These are phyloP conservation scores for Oscheius sp. DNA, from an alignment of 2,888 invertebrate genomes.

Conservation along the genomic window DNA sequence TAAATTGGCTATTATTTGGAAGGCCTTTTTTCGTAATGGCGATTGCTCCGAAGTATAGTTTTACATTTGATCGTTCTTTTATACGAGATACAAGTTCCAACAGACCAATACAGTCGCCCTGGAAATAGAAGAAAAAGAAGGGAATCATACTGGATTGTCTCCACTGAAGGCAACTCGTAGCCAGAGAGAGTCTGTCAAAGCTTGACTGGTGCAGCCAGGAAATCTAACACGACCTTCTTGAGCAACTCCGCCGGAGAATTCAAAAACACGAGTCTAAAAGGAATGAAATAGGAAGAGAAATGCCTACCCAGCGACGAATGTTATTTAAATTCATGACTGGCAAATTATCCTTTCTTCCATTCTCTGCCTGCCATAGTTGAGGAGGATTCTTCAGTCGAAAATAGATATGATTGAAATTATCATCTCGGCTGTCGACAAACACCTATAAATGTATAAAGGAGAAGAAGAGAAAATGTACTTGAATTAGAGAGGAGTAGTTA, in stretches of 20 bases:
- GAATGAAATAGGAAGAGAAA: too few relatives aligned
- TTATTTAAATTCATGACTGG: slow-evolving; percentile 37
- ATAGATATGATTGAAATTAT: slow-evolving; percentile 35
- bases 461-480: background rate
- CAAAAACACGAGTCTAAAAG: slow-evolving; percentile 37
- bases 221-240: too few relatives aligned
- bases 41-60: slow-evolving; percentile 44
- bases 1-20: slow-evolving; percentile 19
- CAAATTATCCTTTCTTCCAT: slow-evolving; percentile 34
- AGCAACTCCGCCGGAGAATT: slow-evolving; percentile 42
- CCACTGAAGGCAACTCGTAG: slow-evolving; percentile 24
- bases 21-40: slow-evolving; percentile 37
- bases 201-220: slow-evolving; percentile 42
- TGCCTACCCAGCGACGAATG: slow-evolving; percentile 27
- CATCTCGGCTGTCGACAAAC: slow-evolving; percentile 37
- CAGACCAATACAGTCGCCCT: background rate
- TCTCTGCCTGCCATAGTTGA: slow-evolving; percentile 53
- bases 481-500: slow-evolving; percentile 35
- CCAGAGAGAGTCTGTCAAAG: slow-evolving; percentile 42
- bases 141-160: background rate
- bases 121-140: background rate
- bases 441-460: slow-evolving; percentile 26
- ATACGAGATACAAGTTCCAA: slow-evolving; percentile 23
- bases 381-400: slow-evolving; percentile 49
- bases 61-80: slow-evolving; percentile 30